Percentiles rank a stretch among this genome's conserved stretches.
phyloP scores from a whole-genome alignment of 2,113 vertebrate genomes.

The Leptosomus discolor region DNA sequence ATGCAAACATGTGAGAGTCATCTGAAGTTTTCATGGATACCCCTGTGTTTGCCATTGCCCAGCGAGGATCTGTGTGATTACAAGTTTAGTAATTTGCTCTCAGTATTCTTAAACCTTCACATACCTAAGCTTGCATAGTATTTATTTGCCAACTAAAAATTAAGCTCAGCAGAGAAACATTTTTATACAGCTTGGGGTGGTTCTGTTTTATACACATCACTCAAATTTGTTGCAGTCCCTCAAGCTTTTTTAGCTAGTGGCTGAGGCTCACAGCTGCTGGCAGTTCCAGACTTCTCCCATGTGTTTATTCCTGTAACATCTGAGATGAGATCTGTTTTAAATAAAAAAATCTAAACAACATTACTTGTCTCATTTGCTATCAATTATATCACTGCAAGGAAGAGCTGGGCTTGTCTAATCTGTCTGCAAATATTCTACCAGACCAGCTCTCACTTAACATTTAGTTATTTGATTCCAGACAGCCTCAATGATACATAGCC shows the following conservation, averaged over 20 bases:
- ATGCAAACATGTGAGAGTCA: neutral
- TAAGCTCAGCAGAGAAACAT: neutral
- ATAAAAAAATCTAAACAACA: slow-evolving; percentile 6
- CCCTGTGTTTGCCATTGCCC: neutral
- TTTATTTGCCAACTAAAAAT: neutral
- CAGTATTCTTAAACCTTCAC: neutral
- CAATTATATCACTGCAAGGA: neutral
- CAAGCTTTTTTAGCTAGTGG: neutral
- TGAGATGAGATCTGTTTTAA: slow-evolving; percentile 16
- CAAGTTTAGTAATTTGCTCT: neutral
- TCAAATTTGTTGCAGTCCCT: neutral
- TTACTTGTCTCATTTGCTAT: neutral
- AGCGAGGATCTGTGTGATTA: neutral
- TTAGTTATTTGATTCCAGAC: neutral
- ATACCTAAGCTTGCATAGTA: neutral
- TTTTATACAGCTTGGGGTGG: neutral
- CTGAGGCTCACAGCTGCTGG: neutral
- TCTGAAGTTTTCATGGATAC: neutral
- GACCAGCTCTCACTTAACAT: neutral
- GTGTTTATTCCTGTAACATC: neutral
- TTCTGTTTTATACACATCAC: neutral
- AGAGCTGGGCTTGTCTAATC: neutral
- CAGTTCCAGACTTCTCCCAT: neutral
- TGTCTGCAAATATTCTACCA: neutral
- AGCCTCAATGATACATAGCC: neutral